A percentile compares a stretch with the other conserved stretches of the same genome.
These are phyloP conservation scores for Phrynocephalus guinanensis DNA, from an alignment of 2,797 vertebrate species.

Conservation along the genomic window DNA sequence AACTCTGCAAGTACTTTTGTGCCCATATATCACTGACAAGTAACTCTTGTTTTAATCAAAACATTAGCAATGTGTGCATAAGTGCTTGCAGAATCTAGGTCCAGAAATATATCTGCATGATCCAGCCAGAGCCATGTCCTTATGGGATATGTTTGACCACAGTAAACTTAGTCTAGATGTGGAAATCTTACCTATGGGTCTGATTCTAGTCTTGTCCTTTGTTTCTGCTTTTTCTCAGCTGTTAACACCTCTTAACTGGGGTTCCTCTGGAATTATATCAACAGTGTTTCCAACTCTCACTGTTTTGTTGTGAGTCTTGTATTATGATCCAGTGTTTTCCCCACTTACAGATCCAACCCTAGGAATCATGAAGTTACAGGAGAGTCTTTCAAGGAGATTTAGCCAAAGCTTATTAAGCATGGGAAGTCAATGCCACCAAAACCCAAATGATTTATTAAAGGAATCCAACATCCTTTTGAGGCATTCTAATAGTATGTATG, in stretches of 20 bases:
- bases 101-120: conserved; percentile 26
- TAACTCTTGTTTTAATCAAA: conserved; percentile 25
- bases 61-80: conserved; percentile 31
- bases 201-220: conserved; percentile 18
- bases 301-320: conserved; percentile 45
- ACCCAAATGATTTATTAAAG: conserved; percentile 39
- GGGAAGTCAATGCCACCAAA: conserved; percentile 33
- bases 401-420: conserved; percentile 41
- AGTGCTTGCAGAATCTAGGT: conserved; percentile 44
- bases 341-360: conserved; percentile 27
- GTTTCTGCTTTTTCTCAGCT: conserved; percentile 29
- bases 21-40: not conserved
- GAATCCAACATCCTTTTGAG: conserved; percentile 11
- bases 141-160: conserved; percentile 10
- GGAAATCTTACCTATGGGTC: conserved; percentile 15
- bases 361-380: conserved; percentile 24
- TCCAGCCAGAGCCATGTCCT: conserved; percentile 22
- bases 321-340: conserved; percentile 21
- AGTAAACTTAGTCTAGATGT: conserved; percentile 30
- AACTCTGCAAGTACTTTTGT: conserved; percentile 42
- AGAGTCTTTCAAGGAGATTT: conserved; percentile 30
- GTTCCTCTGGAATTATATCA: conserved; percentile 45
- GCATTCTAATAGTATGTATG: not conserved
- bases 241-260: conserved; percentile 27
- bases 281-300: conserved; percentile 40